Percentiles rank a stretch among this genome's conserved stretches.
phyloP scores from a whole-genome alignment of 2,113 vertebrate genomes.

The Eptatretus burgeri region DNA sequence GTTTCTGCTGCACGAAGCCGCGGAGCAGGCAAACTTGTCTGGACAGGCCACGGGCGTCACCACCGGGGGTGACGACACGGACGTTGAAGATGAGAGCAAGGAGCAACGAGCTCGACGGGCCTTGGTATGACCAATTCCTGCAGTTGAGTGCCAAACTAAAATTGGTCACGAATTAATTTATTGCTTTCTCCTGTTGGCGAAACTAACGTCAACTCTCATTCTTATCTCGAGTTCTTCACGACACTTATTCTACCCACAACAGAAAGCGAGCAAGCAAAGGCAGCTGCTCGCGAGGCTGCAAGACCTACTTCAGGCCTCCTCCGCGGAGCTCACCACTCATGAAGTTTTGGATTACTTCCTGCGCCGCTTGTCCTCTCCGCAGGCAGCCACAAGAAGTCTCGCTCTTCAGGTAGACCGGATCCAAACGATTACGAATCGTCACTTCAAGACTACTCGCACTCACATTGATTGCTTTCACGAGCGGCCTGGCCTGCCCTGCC shows the following conservation, averaged over 20 bases:
- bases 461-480: too few relatives aligned
- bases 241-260: constrained; percentile 1
- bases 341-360: constrained; percentile 95
- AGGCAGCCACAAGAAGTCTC: constrained; percentile 64
- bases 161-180: too few relatives aligned
- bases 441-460: too few relatives aligned
- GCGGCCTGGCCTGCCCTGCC: too few relatives aligned
- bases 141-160: too few relatives aligned
- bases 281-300: constrained; percentile 70
- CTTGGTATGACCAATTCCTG: background rate
- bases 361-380: constrained; percentile 61
- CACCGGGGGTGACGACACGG: constrained; percentile 11
- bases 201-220: too few relatives aligned
- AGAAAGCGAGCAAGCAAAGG: constrained; percentile 81
- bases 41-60: constrained; percentile 16
- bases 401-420: constrained; percentile 51
- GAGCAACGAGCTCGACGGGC: constrained; percentile 50
- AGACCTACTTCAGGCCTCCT: constrained; percentile 63
- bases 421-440: too few relatives aligned
- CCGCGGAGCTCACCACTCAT: constrained; percentile 73
- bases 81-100: constrained; percentile 68
- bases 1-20: constrained; percentile 74
- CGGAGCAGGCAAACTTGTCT: constrained; percentile 28
- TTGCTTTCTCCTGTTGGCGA: too few relatives aligned
- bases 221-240: too few relatives aligned